A percentile compares a stretch with the other conserved stretches of the same genome.
These are phyloP conservation scores for Sympetrum striolatum DNA, from an alignment of 2,888 invertebrate species.

Conservation along the genomic window DNA sequence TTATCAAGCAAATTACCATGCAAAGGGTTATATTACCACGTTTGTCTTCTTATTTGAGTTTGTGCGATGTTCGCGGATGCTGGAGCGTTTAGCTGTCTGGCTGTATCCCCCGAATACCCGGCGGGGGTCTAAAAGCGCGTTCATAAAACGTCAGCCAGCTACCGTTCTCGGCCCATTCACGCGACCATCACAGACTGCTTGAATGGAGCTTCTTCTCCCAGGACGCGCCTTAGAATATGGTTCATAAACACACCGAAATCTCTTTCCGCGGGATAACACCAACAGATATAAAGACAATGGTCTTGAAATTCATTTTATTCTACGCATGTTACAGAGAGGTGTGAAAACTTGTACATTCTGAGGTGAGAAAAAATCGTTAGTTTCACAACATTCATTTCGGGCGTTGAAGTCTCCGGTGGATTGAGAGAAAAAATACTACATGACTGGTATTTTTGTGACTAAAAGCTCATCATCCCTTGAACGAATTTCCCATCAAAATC, in stretches of 20 bases:
- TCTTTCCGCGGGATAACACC: not conserved
- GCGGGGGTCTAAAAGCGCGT: slow-evolving; percentile 30
- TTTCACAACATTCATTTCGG: not conserved
- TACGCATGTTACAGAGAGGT: not conserved
- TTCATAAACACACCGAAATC: slow-evolving; percentile 22
- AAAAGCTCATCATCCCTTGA: too few relatives aligned
- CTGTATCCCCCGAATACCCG: slow-evolving; percentile 18
- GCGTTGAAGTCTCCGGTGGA: not conserved
- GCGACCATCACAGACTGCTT: slow-evolving; percentile 18
- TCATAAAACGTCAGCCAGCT: slow-evolving; percentile 41
- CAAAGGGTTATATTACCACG: too few relatives aligned
- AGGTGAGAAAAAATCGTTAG: not conserved
- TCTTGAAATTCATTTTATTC: not conserved
- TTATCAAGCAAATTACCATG: too few relatives aligned
- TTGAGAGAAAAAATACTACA: too few relatives aligned
- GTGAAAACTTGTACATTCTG: not conserved
- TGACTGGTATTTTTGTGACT: too few relatives aligned
- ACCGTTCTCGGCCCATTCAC: slow-evolving; percentile 22
- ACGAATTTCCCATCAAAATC: too few relatives aligned
- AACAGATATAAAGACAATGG: not conserved
- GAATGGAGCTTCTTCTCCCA: not conserved
- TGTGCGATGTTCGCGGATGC: not conserved
- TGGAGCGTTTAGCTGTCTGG: not conserved
- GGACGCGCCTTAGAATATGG: not conserved
- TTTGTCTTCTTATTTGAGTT: too few relatives aligned